phyloP scores from a whole-genome alignment of 2,888 invertebrate genomes.

The Dryocosmus kuriphilus region DNA sequence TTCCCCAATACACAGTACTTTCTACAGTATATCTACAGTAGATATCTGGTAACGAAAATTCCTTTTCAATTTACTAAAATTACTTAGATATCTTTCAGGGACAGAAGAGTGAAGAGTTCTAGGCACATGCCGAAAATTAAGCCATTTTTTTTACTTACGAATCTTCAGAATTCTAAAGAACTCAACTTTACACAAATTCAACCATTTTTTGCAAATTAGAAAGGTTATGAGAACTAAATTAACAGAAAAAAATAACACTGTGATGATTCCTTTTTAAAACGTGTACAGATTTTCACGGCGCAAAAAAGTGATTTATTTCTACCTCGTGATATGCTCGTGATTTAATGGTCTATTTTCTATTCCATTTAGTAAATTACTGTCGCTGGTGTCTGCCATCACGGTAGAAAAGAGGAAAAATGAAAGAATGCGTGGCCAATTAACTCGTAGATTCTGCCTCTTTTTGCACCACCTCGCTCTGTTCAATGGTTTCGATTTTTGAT shows the following conservation, averaged over 20 bases:
- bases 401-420: slow-evolving; percentile 48
- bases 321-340: slow-evolving; percentile 14
- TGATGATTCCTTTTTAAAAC: slow-evolving; percentile 3
- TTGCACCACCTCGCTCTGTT: slow-evolving; percentile 70
- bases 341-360: neutral
- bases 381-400: neutral
- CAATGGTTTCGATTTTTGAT: slow-evolving; percentile 75
- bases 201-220: neutral
- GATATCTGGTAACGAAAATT: no score
- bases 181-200: neutral
- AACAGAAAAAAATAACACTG: neutral
- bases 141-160: neutral
- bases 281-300: neutral
- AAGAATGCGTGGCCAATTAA: slow-evolving; percentile 54
- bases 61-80: no score
- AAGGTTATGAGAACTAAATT: neutral
- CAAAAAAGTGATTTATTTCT: slow-evolving; percentile 1
- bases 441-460: slow-evolving; percentile 72
- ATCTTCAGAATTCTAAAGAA: neutral
- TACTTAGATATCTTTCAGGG: no score
- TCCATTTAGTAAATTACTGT: neutral
- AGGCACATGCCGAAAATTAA: no score
- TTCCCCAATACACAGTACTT: no score
- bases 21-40: no score
- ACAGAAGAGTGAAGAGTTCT: no score